Evolutionary conservation across 1,140 invertebrate genomes (phyloP).

Genomic region (Bilobella aurantiaca): DNA sequence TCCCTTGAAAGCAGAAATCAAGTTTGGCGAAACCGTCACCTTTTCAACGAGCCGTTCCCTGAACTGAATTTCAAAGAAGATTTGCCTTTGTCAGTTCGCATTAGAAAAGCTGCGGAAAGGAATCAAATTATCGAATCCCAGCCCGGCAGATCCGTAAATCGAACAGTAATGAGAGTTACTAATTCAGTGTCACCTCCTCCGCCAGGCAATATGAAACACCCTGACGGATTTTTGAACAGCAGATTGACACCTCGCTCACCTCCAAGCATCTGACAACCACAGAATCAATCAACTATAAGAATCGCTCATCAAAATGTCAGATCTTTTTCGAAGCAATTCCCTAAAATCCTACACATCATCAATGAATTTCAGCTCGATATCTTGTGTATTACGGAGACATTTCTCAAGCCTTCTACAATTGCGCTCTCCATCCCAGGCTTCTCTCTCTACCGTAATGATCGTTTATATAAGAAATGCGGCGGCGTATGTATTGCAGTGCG

Average conservation of each 20-base stretch:
- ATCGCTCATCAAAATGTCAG: background rate
- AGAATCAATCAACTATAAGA: background rate
- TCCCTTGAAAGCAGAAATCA: background rate
- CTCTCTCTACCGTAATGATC: background rate
- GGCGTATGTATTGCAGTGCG: too few species aligned
- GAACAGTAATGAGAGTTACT: too few species aligned
- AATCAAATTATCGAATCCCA: too few species aligned
- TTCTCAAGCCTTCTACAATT: background rate
- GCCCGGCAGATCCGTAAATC: too few species aligned
- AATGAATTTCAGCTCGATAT: background rate
- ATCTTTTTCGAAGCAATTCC: background rate
- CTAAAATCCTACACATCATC: background rate
- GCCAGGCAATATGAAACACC: too few species aligned
- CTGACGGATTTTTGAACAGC: too few species aligned
- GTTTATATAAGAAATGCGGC: background rate
- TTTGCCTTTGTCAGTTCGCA: background rate
- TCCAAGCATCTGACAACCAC: background rate
- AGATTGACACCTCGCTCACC: background rate
- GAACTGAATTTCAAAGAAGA: background rate
- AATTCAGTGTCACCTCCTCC: too few species aligned
- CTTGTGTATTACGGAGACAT: background rate
- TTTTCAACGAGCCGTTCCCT: background rate
- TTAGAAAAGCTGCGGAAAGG: background rate
- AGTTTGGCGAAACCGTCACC: background rate
- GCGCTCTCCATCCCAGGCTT: background rate